These are phyloP conservation scores for Drosophila arizonae DNA, from an alignment of 1,140 invertebrate species.

Conservation along the genomic window DNA sequence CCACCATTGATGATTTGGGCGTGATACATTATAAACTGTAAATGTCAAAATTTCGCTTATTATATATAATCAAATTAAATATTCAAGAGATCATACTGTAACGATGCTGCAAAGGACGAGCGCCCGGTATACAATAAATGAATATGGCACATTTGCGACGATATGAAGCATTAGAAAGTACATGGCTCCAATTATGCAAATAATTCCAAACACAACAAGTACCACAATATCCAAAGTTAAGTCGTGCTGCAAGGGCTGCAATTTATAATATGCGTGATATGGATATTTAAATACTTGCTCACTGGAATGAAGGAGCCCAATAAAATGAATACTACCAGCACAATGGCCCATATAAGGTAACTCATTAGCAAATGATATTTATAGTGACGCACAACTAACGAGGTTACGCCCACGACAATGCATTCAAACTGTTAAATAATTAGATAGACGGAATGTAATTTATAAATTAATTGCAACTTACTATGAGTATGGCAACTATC, in stretches of 20 bases:
- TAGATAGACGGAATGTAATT: too few species aligned
- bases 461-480: constrained; percentile 14
- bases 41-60: neutral
- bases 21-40: constrained; percentile 66
- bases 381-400: constrained; percentile 38
- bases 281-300: constrained; percentile 12
- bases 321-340: constrained; percentile 33
- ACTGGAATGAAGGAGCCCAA: constrained; percentile 45
- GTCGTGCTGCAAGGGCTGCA: constrained; percentile 33
- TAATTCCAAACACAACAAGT: constrained; percentile 44
- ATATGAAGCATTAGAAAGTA: constrained; percentile 61
- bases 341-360: constrained; percentile 33
- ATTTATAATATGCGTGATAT: neutral
- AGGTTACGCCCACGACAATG: constrained; percentile 36
- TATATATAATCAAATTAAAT: too few species aligned
- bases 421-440: constrained; percentile 38
- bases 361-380: constrained; percentile 33
- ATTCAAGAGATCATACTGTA: constrained; percentile 18
- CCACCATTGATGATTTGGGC: constrained; percentile 66
- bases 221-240: constrained; percentile 57
- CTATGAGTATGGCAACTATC: constrained; percentile 50
- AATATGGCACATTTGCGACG: constrained; percentile 42
- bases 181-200: constrained; percentile 46
- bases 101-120: constrained; percentile 41
- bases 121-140: constrained; percentile 22